phyloP scores from a whole-genome alignment of 2,888 invertebrate species.

The Tipula lateralis region DNA sequence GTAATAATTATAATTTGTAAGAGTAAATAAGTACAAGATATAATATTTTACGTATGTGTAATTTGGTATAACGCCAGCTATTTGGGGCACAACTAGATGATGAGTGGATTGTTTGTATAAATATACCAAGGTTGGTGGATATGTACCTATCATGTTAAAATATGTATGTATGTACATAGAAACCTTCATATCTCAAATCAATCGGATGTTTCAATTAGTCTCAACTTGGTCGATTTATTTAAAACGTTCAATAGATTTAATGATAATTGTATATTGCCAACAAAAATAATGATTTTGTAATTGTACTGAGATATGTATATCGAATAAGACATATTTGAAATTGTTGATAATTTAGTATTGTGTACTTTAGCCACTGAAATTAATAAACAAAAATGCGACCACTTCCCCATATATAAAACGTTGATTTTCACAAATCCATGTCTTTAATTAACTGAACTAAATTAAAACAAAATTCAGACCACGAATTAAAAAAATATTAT shows the following conservation, averaged over 20 bases:
- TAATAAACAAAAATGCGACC: neutral
- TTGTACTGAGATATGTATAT: neutral
- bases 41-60: neutral
- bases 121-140: neutral
- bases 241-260: neutral
- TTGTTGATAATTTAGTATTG: neutral
- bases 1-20: neutral
- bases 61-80: neutral
- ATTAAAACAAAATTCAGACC: neutral
- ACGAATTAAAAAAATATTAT: conserved; percentile 15
- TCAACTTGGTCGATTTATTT: neutral
- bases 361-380: neutral
- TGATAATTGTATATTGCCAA: neutral
- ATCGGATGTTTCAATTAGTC: neutral
- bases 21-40: conserved; percentile 1
- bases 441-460: neutral
- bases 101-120: neutral
- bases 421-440: neutral
- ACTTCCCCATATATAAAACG: neutral
- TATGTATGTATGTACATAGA: neutral
- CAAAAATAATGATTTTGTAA: neutral
- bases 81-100: neutral
- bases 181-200: neutral
- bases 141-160: neutral
- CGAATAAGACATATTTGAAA: neutral